These are phyloP conservation scores for Alces alces DNA, from an alignment of 2,113 vertebrate species.

Conservation along the genomic window DNA sequence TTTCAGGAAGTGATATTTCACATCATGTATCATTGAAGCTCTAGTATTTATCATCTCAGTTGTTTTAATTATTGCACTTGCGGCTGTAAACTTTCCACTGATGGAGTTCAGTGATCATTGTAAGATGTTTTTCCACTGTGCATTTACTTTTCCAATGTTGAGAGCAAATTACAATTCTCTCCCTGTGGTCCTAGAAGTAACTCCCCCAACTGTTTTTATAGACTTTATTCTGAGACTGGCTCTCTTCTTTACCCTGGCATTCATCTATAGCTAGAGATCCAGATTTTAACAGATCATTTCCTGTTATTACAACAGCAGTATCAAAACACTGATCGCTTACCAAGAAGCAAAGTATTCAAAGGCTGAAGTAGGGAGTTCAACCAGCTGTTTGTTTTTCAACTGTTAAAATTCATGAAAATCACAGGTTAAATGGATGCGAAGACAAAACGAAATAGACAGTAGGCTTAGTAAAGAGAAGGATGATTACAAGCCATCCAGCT, in stretches of 20 bases:
- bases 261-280: constrained; percentile 39
- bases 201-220: constrained; percentile 55
- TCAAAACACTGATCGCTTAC: constrained; percentile 65
- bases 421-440: constrained; percentile 19
- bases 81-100: not conserved
- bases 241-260: constrained; percentile 49
- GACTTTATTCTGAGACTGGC: constrained; percentile 26
- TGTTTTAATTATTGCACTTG: not conserved
- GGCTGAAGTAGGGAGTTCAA: constrained; percentile 32
- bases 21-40: not conserved
- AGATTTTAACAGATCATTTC: constrained; percentile 67
- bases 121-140: not conserved
- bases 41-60: not conserved
- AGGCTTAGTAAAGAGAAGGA: constrained; percentile 19
- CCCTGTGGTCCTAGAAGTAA: constrained; percentile 58
- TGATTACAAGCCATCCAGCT: not conserved
- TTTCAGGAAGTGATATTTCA: constrained; percentile 25
- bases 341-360: constrained; percentile 40
- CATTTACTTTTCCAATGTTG: constrained; percentile 3
- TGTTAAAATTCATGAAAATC: constrained; percentile 23
- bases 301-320: constrained; percentile 59
- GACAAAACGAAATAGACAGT: not conserved
- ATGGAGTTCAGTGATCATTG: not conserved
- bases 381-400: constrained; percentile 59
- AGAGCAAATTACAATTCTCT: constrained; percentile 15